A percentile compares a stretch with the other conserved stretches of the same genome.
Evolutionary conservation across 2,113 vertebrate genomes (phyloP).

Genomic region (Cynocephalus volans): DNA sequence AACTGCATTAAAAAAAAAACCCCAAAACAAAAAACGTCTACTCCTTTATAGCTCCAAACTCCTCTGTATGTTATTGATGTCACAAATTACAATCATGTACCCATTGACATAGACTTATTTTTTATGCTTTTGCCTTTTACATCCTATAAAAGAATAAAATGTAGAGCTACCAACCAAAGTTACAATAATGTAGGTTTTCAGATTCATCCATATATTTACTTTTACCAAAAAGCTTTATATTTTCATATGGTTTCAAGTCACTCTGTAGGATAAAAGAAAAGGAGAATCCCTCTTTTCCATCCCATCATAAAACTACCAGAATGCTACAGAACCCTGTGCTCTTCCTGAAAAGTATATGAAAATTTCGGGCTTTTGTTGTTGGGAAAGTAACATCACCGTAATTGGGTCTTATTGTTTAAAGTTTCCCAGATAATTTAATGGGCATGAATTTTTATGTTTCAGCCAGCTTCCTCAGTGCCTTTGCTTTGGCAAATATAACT

Average conservation of each 20-base stretch:
- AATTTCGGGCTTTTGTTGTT: neutral
- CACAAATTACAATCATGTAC: neutral
- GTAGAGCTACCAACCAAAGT: neutral
- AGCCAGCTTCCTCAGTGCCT: neutral
- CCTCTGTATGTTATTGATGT: neutral
- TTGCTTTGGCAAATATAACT: neutral
- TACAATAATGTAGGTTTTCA: neutral
- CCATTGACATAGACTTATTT: neutral
- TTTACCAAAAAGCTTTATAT: neutral
- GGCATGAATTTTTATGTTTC: neutral
- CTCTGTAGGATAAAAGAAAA: neutral
- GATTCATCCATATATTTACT: neutral
- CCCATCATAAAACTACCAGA: neutral
- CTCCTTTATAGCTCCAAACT: neutral
- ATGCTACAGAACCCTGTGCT: neutral
- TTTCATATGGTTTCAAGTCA: slow-evolving; percentile 6
- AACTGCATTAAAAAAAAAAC: neutral
- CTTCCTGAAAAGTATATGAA: neutral
- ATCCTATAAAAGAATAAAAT: neutral
- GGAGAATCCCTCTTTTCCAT: neutral
- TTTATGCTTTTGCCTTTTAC: neutral
- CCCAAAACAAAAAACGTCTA: neutral
- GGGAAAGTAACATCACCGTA: neutral
- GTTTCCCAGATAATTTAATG: neutral
- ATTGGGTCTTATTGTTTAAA: neutral